These are phyloP conservation scores for Turdus rufiventris DNA, from an alignment of 2,113 vertebrate species.

Conservation along the genomic window DNA sequence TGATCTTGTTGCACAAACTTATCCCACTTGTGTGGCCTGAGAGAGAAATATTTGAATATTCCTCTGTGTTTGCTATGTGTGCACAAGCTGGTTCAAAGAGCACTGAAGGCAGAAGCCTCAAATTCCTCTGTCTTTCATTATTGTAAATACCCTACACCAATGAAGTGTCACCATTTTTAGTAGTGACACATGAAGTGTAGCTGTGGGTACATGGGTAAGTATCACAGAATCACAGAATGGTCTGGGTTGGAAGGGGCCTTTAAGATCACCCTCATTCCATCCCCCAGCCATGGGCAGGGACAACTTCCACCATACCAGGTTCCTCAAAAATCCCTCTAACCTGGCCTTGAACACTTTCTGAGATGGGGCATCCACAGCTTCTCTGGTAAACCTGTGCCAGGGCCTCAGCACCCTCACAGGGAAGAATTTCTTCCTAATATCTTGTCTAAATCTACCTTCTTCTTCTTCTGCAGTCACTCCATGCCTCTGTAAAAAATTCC, in stretches of 20 bases:
- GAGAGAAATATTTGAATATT: not conserved
- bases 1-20: not conserved
- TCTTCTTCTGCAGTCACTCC: not conserved
- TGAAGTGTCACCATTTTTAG: not conserved
- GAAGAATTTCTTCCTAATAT: not conserved
- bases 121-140: not conserved
- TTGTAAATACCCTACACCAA: not conserved
- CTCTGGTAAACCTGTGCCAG: not conserved
- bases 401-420: not conserved
- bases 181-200: not conserved
- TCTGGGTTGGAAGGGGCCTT: not conserved
- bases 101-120: not conserved
- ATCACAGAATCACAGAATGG: not conserved
- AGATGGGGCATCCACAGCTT: not conserved
- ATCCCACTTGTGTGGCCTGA: not conserved
- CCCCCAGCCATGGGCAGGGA: not conserved
- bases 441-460: not conserved
- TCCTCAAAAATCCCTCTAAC: not conserved
- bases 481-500: not conserved
- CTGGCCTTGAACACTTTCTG: not conserved
- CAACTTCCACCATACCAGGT: not conserved
- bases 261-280: not conserved
- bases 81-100: not conserved
- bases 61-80: not conserved
- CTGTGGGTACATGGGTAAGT: not conserved